These are phyloP conservation scores for Electrona antarctica DNA, from an alignment of 2,113 vertebrate species.

Conservation along the genomic window DNA sequence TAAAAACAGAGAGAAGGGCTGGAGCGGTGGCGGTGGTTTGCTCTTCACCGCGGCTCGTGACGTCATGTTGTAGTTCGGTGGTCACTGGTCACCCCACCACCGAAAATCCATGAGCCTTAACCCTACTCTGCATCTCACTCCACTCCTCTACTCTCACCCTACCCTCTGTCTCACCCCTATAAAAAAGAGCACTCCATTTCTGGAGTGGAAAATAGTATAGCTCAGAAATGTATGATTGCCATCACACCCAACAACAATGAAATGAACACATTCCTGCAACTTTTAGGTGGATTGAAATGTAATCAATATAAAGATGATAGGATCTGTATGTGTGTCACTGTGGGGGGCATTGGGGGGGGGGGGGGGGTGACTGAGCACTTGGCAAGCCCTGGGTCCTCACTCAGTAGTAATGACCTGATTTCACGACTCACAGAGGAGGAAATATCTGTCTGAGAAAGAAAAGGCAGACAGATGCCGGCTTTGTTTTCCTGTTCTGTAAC, in stretches of 20 bases:
- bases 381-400: slow-evolving; percentile 4
- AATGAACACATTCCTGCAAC: slow-evolving; percentile 47
- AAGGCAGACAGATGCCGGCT: no score
- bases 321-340: no score
- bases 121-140: no score
- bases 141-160: neutral
- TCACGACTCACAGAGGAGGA: slow-evolving; percentile 12
- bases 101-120: no score
- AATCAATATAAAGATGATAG: slow-evolving; percentile 46
- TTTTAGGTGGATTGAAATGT: slow-evolving; percentile 41
- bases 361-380: slow-evolving; percentile 46
- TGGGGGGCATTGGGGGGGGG: slow-evolving; percentile 18
- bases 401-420: slow-evolving; percentile 37
- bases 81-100: no score
- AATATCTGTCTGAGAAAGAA: no score
- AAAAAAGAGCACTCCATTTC: slow-evolving; percentile 44
- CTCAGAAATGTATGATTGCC: slow-evolving; percentile 30
- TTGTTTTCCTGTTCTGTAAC: no score
- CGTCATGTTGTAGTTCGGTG: no score
- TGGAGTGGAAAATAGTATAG: neutral
- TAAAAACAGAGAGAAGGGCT: no score
- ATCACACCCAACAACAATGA: slow-evolving; percentile 32
- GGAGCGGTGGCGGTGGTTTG: no score
- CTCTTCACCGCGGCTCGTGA: no score
- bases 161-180: slow-evolving; percentile 11